These are phyloP conservation scores for Halictus ligatus DNA, from an alignment of 2,888 invertebrate genomes.

Conservation along the genomic window DNA sequence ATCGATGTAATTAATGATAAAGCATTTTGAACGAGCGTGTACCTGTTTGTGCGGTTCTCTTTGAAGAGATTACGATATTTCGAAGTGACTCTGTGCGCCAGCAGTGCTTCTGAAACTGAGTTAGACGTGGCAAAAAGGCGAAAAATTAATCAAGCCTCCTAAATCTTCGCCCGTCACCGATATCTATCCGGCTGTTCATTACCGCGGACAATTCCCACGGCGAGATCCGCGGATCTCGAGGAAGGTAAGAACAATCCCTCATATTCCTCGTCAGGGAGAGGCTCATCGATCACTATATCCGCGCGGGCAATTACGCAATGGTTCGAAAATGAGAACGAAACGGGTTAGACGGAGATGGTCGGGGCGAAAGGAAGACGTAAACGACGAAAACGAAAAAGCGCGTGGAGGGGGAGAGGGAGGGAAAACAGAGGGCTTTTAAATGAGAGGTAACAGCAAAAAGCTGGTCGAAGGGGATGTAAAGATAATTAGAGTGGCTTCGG, in stretches of 20 bases:
- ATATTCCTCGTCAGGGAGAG: background rate
- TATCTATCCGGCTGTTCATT: constrained; percentile 20
- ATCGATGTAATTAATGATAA: too few species aligned
- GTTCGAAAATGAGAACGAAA: background rate
- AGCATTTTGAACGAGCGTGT: background rate
- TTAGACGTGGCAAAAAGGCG: background rate
- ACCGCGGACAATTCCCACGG: background rate
- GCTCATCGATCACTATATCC: constrained; percentile 18
- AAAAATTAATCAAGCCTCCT: background rate
- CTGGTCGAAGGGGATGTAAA: constrained; percentile 50
- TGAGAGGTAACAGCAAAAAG: constrained; percentile 47
- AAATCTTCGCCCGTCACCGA: constrained; percentile 15
- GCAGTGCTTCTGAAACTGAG: background rate
- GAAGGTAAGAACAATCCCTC: constrained; percentile 3
- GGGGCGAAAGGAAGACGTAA: background rate
- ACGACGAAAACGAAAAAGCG: background rate
- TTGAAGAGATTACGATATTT: background rate
- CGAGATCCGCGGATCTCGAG: background rate
- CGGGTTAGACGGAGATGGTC: background rate
- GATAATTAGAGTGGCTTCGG: constrained; percentile 64
- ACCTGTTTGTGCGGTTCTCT: background rate
- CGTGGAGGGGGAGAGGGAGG: background rate
- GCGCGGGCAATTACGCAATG: constrained; percentile 22
- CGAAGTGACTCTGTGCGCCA: background rate
- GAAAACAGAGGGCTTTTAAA: constrained; percentile 12